phyloP scores from a whole-genome alignment of 1,140 invertebrate species.

The Apis florea region DNA sequence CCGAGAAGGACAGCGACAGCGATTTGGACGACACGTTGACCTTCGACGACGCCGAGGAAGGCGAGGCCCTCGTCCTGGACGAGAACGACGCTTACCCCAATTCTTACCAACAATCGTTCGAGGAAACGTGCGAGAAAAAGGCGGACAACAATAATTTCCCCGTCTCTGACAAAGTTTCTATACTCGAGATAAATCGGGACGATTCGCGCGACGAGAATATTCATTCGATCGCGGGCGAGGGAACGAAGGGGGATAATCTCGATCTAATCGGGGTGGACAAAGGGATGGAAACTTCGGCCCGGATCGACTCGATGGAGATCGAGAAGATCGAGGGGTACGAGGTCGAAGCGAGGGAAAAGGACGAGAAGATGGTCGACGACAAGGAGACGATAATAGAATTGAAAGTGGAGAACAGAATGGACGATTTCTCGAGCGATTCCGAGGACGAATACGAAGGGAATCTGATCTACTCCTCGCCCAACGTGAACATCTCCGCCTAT shows the following conservation, averaged over 20 bases:
- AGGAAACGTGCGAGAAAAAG: neutral
- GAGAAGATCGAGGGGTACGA: neutral
- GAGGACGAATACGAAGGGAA: conserved; percentile 2
- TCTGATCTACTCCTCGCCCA: conserved; percentile 23
- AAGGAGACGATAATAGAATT: neutral
- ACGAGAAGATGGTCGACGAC: no score
- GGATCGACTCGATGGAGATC: neutral
- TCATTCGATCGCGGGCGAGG: no score
- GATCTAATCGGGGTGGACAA: no score
- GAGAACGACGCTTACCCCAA: conserved; percentile 16
- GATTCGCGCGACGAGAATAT: no score
- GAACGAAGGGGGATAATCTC: neutral
- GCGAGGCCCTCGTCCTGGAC: neutral
- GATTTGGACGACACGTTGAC: conserved; percentile 26
- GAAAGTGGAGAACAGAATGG: neutral
- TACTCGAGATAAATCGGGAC: neutral
- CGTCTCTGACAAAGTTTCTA: neutral
- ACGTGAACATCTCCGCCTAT: conserved; percentile 6
- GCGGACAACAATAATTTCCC: neutral
- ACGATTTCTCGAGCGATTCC: conserved; percentile 1
- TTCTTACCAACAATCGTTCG: neutral
- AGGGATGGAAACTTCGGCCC: fast-evolving
- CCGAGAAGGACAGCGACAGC: conserved; percentile 36
- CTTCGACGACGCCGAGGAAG: conserved; percentile 28
- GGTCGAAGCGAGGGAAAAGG: no score